Evolutionary conservation across 1,140 invertebrate genomes (phyloP), one percentile per base, ranked within the genome.

Genomic region (Drosophila varians): DNA sequence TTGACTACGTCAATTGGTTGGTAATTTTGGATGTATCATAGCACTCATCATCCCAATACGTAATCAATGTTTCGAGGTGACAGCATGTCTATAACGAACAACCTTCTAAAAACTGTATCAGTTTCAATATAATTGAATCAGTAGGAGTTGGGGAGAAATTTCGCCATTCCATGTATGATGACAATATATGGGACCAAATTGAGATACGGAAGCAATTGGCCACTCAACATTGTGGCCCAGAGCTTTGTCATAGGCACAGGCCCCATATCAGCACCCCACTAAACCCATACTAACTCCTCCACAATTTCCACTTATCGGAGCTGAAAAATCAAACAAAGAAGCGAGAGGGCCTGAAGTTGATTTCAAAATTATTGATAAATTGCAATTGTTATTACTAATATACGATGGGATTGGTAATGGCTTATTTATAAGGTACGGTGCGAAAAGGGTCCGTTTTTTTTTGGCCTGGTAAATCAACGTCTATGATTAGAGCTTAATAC

Each of bases 401-500:
- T 57, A 64, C 57, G 45, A 53, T 38, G 34, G 49, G 47, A 36
- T 47, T 54, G 49, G 77, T 77, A 83, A 66, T 64, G 34, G 45
- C 21, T 73, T 84, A 80, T 80, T 86, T 86, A 87, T 80, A 80
- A 56, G 61, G 21, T 48, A 3, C n/a, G 42, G 8, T 38, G 28
- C 43, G 34, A 65, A 3, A 26, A 9, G 36, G 19, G 38, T 43
- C 26, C 21, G 46, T 36, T 45, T 68, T 43, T 36, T 45, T 68
- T 43, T 14, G 43, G 48, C 28, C 66, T 86, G 79, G 65, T 84
- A 86, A 86, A 86, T 86, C 80, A 86, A 87, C 73, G 80, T 80
- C 72, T 87, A 70, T 86, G 82, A 86, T 86, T 86, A 87, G 62
- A 80, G 62, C 76, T 86, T 84, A 84, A 84, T 84, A 84, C 65